Base-by-base conservation (phyloP, 2,888 invertebrate species). In the Lymantria monacha region DNA sequence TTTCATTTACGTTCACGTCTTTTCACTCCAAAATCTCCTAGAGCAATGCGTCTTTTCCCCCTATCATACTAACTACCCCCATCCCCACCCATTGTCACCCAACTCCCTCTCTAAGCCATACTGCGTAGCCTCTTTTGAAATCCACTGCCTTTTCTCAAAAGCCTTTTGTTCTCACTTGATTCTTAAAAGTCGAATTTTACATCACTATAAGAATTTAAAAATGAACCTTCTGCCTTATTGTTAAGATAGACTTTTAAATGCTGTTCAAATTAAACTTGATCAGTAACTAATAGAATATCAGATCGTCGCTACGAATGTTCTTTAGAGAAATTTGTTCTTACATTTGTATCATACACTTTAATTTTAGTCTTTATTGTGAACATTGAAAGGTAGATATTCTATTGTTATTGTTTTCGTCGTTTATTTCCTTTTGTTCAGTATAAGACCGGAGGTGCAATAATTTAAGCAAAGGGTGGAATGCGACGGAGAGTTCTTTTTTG, bases 391-490 rank as follows among this genome's bases (percentile, higher is more conserved):
- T 55, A 76, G 83, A 51, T 61, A 72, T 79, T 83, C 55, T 65
- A 49, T 47, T 60, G 61, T 30, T 40, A 15, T 15, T 49, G 55
- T 58, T 57, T 53, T 30, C 57, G 66, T 61, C 56, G 70, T 75
- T 75, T 85, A 76, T 58, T 72, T 49, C 73, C 59, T 73, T 66
- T 76, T 49, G 73, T 70, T 63, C 65, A 61, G 73, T 50, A 74
- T 70, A 68, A 68, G 73, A 74, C 68, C 71, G 78, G 80, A 85
- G 85, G 88, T 82, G 86, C 86, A 89, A 91, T 91, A 90, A 91
- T 91, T 91, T 89, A 90, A 90, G 90, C 89, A 86, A 87, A 82
- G 89, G 91, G 87, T 85, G 88, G 89, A 88, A 85, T 76, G 90
- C 89, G 90, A 90, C 80, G 81, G 90, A 81, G 75, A 83, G 86